phyloP scores from a whole-genome alignment of 1,140 invertebrate genomes.

The Anoplolepis gracilipes region DNA sequence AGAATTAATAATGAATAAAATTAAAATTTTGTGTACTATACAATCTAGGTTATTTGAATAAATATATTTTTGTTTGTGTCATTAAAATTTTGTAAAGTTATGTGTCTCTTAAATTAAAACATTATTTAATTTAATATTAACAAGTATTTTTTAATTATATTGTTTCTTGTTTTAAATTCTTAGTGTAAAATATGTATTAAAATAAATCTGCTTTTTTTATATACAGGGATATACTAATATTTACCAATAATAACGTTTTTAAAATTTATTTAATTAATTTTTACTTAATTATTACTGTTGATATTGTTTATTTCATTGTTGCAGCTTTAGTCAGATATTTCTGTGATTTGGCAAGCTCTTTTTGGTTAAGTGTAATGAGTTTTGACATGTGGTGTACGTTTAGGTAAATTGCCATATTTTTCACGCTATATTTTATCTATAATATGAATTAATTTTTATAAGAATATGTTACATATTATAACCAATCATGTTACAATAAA shows the following conservation, averaged over 20 bases:
- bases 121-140: no score
- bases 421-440: no score
- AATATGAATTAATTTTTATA: no score
- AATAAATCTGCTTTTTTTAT: no score
- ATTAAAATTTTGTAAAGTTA: background rate
- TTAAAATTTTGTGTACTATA: background rate
- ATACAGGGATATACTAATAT: no score
- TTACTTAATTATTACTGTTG: no score
- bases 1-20: background rate
- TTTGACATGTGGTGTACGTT: conserved; percentile 96
- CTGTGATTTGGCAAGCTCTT: conserved; percentile 94
- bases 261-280: background rate
- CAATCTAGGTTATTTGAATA: background rate
- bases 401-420: conserved; percentile 87
- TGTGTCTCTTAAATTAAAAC: background rate
- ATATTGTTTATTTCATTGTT: conserved; percentile 76
- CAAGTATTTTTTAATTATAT: no score
- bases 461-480: no score
- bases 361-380: conserved; percentile 96
- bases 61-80: background rate
- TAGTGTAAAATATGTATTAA: no score
- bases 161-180: no score
- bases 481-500: no score
- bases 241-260: background rate
- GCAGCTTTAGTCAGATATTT: conserved; percentile 93